Percentiles rank a stretch among this genome's conserved stretches.
Evolutionary conservation across 2,888 invertebrate genomes (phyloP).

Genomic region (Drosophila sordidula): DNA sequence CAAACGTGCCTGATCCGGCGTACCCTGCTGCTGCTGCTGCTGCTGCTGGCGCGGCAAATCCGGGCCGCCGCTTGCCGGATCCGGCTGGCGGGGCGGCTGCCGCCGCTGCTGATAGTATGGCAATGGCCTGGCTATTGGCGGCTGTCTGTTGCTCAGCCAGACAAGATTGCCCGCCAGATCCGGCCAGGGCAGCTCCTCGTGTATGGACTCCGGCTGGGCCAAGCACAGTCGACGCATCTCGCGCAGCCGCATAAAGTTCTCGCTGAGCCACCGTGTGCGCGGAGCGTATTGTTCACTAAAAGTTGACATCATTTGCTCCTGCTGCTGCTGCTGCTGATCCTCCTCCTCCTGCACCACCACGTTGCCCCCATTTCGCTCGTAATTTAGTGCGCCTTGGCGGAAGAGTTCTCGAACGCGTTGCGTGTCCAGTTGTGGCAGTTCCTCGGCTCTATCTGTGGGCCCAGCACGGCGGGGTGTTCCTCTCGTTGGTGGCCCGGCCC

Average conservation of each 20-base stretch:
- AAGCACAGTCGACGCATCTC: slow-evolving; percentile 3
- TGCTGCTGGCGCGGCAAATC: slow-evolving; percentile 26
- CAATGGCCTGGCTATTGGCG: not conserved
- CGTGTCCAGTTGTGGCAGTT: no score
- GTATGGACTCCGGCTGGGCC: not conserved
- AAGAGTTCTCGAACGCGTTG: slow-evolving; percentile 1
- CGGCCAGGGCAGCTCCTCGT: slow-evolving; percentile 17
- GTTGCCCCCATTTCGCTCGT: not conserved
- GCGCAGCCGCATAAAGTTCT: slow-evolving; percentile 20
- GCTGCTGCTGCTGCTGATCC: no score
- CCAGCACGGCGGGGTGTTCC: not conserved
- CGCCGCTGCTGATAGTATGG: slow-evolving; percentile 13
- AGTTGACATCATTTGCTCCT: not conserved
- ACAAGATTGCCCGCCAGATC: not conserved
- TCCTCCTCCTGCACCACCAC: not conserved
- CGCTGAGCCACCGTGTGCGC: slow-evolving; percentile 10
- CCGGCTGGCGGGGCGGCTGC: not conserved
- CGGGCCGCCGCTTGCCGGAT: slow-evolving; percentile 3
- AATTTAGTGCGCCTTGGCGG: not conserved
- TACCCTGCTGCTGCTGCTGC: slow-evolving; percentile 6
- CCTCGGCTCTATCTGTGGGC: not conserved
- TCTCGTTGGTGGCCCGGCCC: not conserved
- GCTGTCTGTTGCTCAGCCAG: slow-evolving; percentile 11
- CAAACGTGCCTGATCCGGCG: slow-evolving; percentile 20
- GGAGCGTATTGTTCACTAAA: not conserved